Evolutionary conservation across 2,113 vertebrate species (phyloP).

Genomic region (Poecilia latipinna): DNA sequence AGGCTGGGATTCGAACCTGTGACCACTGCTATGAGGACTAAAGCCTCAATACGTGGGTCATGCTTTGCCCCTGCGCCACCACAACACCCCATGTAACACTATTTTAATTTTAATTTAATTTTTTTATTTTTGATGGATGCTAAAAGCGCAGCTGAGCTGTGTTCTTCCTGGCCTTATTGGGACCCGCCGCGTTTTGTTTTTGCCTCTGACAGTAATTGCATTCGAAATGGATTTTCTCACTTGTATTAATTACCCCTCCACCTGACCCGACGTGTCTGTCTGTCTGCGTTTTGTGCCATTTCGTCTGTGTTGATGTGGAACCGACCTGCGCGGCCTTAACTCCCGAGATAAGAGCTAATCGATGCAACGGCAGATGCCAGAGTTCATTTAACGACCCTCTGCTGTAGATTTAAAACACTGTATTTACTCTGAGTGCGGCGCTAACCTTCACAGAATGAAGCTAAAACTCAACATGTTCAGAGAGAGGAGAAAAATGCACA

Average conservation of each 20-base stretch:
- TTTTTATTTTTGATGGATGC: no score
- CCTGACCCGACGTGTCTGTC: background rate
- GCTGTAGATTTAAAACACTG: conserved; percentile 22
- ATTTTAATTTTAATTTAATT: no score
- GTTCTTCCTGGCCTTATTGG: background rate
- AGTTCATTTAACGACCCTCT: conserved; percentile 13
- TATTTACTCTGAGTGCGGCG: conserved; percentile 33
- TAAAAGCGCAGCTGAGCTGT: background rate
- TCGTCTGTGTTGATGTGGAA: background rate
- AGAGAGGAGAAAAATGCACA: conserved; percentile 63
- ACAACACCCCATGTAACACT: no score
- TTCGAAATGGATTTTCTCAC: conserved; percentile 3
- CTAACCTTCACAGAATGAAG: conserved; percentile 42
- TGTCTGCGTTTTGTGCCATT: conserved; percentile 3
- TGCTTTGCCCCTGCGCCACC: no score
- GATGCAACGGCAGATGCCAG: conserved; percentile 1
- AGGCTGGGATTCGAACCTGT: no score
- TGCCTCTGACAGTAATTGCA: background rate
- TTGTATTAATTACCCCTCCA: background rate
- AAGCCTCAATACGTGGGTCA: no score
- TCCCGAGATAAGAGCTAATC: background rate
- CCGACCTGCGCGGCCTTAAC: background rate
- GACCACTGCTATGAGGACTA: no score
- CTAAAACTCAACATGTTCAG: conserved; percentile 51
- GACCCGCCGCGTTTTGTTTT: background rate